phyloP scores from a whole-genome alignment of 2,888 invertebrate species.

The Periphyllus acericola region DNA sequence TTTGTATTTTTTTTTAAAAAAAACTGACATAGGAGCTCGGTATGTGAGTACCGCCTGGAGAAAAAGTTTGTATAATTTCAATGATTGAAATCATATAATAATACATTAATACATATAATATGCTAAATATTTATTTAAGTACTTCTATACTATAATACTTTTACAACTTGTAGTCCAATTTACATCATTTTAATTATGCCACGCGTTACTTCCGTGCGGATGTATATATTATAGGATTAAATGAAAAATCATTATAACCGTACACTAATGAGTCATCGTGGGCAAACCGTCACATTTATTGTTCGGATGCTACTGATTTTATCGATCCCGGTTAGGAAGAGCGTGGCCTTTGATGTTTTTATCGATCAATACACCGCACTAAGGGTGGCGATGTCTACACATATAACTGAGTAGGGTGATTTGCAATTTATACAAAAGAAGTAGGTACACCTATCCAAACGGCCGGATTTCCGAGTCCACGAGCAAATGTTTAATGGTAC shows the following conservation, averaged over 20 bases:
- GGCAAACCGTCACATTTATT: neutral
- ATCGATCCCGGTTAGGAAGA: neutral
- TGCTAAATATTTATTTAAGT: no score
- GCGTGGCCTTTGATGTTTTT: slow-evolving; percentile 33
- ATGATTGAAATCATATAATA: no score
- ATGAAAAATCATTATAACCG: neutral
- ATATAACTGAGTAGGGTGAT: slow-evolving; percentile 7
- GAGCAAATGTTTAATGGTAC: slow-evolving; percentile 26
- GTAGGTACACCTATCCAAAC: neutral
- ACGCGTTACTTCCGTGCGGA: no score
- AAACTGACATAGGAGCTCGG: neutral
- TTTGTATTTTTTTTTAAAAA: neutral
- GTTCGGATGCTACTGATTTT: slow-evolving; percentile 29
- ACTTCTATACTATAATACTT: no score
- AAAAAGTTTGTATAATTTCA: no score
- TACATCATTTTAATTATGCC: no score
- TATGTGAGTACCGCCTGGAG: neutral
- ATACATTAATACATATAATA: no score
- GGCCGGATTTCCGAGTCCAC: neutral
- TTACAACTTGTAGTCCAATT: no score
- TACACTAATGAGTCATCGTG: neutral
- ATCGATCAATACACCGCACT: slow-evolving; percentile 16
- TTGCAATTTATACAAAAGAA: neutral
- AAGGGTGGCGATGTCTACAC: slow-evolving; percentile 14
- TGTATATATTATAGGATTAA: no score